Base-by-base conservation (phyloP, 2,797 vertebrate genomes). In the Anabas testudineus region DNA sequence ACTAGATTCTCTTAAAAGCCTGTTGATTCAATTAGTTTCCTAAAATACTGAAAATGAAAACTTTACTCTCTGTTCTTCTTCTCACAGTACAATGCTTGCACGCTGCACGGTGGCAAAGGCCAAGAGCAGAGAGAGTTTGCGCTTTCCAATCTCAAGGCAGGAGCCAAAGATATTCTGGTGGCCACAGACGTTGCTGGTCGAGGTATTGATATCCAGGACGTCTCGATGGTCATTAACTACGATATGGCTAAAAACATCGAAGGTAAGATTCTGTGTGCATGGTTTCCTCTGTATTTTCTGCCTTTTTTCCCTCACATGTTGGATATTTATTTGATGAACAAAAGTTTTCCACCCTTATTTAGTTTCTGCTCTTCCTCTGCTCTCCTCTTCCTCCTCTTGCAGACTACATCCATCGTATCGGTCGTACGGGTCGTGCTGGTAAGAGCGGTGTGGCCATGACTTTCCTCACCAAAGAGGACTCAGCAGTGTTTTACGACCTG, bases 241-340 rank as follows among this genome's bases (percentile, higher is more conserved):
- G 97, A 99, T 91, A 99, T 99, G 97, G 97, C 98, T 46, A 99
- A 99, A 91, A 99, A 99, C 88, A 99, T 99, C 9, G 98, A 99
- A 93, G 98, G 98, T 98, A 80, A 90, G 91, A 30, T 1, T 39
- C 22, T 5, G 2, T 41, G 49, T 26, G 24, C 24, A 24, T n/a
- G n/a, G n/a, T n/a, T n/a, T n/a, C n/a, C n/a, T n/a, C n/a, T 36
- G 34, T 12, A 9, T 3, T 13, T 36, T 9, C 8, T 28, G 6
- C 26, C 3, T 3, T 28, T 28, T 28, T 28, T 28, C 8, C n/a
- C n/a, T 32, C 10, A 6, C 5, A 10, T 5, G 5, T 5, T 10
- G 5, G 10, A 10, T 34, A 21, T 34, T 34, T 34, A 36, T 36
- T 36, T 36, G 12, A 12, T 14, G 14, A 13, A 37, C 13, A 13